Conservation (phyloP, 2,113 vertebrate species). For the Megaceryle torquata region DNA sequence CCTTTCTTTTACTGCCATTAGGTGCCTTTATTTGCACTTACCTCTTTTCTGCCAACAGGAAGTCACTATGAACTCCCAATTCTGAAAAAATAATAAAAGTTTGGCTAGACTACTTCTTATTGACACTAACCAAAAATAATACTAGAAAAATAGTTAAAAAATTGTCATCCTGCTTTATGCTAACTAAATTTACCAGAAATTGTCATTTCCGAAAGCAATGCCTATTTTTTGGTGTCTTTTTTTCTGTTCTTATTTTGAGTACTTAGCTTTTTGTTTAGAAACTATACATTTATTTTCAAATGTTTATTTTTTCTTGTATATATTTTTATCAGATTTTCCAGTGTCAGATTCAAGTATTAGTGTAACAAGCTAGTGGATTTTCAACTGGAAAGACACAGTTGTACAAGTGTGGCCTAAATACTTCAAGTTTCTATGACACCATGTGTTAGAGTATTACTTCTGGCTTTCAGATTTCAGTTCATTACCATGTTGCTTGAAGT, state of each 20-base stretch:
- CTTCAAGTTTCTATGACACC: not conserved
- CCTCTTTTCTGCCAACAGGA: not conserved
- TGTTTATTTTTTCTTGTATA: not conserved
- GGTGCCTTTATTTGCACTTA: not conserved
- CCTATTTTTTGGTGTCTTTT: not conserved
- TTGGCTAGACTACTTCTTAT: not conserved
- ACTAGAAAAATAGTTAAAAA: not conserved
- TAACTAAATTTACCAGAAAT: not conserved
- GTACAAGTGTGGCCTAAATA: not conserved
- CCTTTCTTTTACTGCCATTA: not conserved
- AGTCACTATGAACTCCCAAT: not conserved
- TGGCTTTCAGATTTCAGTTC: not conserved
- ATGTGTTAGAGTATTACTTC: not conserved
- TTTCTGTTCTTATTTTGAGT: not conserved
- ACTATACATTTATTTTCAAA: not conserved
- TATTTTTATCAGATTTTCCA: not conserved
- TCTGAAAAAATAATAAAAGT: not conserved
- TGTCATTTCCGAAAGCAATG: rapidly evolving
- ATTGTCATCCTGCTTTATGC: not conserved
- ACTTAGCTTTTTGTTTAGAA: not conserved
- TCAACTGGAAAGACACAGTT: not conserved
- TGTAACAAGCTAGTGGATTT: not conserved
- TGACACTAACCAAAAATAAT: not conserved
- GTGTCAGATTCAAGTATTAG: not conserved
- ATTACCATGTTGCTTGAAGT: not conserved